Evolutionary conservation across 2,113 vertebrate species (phyloP).

Genomic region (Eubucco bourcierii): DNA sequence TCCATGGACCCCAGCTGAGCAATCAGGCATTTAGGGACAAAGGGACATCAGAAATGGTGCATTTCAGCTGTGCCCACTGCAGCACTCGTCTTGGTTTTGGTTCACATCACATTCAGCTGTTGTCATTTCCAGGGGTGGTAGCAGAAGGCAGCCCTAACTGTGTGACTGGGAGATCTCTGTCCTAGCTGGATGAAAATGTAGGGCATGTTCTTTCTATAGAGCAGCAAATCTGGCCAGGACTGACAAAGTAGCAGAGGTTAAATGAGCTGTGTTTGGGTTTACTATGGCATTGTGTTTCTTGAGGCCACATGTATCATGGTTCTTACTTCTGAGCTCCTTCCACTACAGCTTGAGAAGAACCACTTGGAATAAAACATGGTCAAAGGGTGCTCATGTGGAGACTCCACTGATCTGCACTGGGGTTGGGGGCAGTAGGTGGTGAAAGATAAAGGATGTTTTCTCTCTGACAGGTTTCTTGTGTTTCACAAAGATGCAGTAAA

Average conservation of each 20-base stretch:
- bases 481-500: background rate
- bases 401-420: background rate
- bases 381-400: background rate
- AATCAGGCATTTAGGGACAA: background rate
- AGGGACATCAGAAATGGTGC: rapidly evolving
- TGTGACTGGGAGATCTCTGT: background rate
- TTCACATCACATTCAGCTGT: rapidly evolving
- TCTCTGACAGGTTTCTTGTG: rapidly evolving
- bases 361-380: rapidly evolving
- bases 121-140: background rate
- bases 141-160: background rate
- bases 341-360: background rate
- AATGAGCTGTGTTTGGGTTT: background rate
- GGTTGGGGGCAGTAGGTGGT: background rate
- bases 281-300: background rate
- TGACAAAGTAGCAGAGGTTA: background rate
- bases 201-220: background rate
- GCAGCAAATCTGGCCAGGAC: background rate
- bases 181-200: background rate
- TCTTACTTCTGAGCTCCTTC: background rate
- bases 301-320: rapidly evolving
- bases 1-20: no score
- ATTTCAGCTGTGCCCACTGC: background rate
- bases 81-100: no score
- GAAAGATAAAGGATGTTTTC: rapidly evolving